A percentile compares a stretch with the other conserved stretches of the same genome.
These are phyloP conservation scores for Hydrozoanthus gracilis DNA, from an alignment of 92 coral and sea anemone species.

Conservation along the genomic window DNA sequence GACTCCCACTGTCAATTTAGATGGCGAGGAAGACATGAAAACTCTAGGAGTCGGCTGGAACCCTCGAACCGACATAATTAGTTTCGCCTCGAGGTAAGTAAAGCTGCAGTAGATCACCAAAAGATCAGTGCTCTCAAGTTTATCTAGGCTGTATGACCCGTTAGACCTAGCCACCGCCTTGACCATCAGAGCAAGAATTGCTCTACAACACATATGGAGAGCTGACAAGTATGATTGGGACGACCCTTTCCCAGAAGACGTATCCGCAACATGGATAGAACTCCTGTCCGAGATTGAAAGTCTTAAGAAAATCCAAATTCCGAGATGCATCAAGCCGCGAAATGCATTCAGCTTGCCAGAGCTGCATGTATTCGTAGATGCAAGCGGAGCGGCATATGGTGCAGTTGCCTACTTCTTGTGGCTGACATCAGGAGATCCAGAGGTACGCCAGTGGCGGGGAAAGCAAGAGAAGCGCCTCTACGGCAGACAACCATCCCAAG, in stretches of 20 bases:
- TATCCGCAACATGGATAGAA: slow-evolving; percentile 11
- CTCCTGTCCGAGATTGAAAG: slow-evolving; percentile 52
- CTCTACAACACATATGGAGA: slow-evolving; percentile 50
- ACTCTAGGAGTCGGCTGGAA: slow-evolving; percentile 55
- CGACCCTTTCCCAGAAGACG: slow-evolving; percentile 59
- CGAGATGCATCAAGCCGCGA: slow-evolving; percentile 59
- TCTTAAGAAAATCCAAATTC: slow-evolving; percentile 38
- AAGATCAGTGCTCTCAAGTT: slow-evolving; percentile 56
- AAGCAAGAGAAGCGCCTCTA: slow-evolving; percentile 38
- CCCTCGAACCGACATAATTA: slow-evolving; percentile 40
- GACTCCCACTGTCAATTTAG: slow-evolving; percentile 50
- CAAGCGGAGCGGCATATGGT: slow-evolving; percentile 56
- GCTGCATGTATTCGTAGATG: slow-evolving; percentile 60
- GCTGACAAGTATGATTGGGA: slow-evolving; percentile 64
- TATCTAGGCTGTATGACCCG: slow-evolving; percentile 57
- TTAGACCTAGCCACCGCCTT: slow-evolving; percentile 60
- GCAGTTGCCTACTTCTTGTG: slow-evolving; percentile 63
- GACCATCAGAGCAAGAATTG: slow-evolving; percentile 55
- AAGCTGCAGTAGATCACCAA: slow-evolving; percentile 46
- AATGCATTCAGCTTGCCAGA: slow-evolving; percentile 45
- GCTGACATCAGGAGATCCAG: slow-evolving; percentile 48
- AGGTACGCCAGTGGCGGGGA: slow-evolving; percentile 44
- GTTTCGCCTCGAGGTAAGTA: slow-evolving; percentile 47
- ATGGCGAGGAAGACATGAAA: slow-evolving; percentile 55
- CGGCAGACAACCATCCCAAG: not conserved